phyloP scores from a whole-genome alignment of 2,888 invertebrate species.

The Pachymerium ferrugineum region DNA sequence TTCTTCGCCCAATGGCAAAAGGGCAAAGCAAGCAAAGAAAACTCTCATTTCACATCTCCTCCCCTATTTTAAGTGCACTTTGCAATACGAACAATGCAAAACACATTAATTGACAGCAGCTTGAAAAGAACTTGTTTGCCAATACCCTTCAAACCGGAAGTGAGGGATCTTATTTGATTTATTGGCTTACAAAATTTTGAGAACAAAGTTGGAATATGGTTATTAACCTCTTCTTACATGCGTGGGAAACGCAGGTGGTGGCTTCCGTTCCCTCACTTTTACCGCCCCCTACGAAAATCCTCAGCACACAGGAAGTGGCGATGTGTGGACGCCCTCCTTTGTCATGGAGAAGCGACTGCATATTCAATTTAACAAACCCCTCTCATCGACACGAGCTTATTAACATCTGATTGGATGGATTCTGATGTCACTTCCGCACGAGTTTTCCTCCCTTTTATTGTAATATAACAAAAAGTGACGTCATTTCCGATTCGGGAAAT shows the following conservation, averaged over 20 bases:
- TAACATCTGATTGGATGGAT: background rate
- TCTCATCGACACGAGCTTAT: background rate
- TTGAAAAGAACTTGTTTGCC: background rate
- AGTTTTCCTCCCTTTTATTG: no score
- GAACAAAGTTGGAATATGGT: background rate
- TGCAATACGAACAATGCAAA: background rate
- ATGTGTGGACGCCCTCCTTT: background rate
- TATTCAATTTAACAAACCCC: background rate
- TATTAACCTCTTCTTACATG: background rate
- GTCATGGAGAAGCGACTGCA: background rate
- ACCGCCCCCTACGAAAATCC: background rate
- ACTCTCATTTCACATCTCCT: background rate
- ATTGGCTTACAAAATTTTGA: background rate
- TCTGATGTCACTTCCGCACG: background rate
- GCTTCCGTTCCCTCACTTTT: background rate
- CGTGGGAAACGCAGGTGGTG: conserved; percentile 14
- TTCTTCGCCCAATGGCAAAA: background rate
- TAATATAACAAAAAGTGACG: background rate
- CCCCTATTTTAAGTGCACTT: conserved; percentile 3
- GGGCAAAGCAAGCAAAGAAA: conserved; percentile 21
- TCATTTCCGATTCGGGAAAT: background rate
- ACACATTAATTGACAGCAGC: background rate
- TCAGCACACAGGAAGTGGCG: background rate
- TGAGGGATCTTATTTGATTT: background rate
- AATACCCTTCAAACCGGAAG: background rate